A percentile compares a stretch with the other conserved stretches of the same genome.
These are phyloP conservation scores for Xenopus tropicalis DNA, from an alignment of 2,113 vertebrate genomes.

Conservation along the genomic window DNA sequence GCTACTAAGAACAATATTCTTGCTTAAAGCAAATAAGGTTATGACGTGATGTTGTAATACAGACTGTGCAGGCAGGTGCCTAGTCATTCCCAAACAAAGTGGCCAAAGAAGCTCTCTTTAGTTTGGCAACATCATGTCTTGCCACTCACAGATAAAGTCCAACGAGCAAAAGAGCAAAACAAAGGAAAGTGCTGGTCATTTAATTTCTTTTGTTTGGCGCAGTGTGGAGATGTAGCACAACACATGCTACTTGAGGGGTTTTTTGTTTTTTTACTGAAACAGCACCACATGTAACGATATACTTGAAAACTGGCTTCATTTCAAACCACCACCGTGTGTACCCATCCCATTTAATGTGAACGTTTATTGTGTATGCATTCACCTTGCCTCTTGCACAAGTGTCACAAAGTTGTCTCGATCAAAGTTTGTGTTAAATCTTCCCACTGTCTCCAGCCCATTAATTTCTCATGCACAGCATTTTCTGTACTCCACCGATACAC, in stretches of 20 bases:
- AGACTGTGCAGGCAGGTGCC: constrained; percentile 58
- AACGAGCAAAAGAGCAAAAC: constrained; percentile 50
- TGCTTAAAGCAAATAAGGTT: constrained; percentile 52
- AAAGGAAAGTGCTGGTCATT: constrained; percentile 75
- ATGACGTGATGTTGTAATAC: constrained; percentile 50
- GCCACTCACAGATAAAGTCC: constrained; percentile 53
- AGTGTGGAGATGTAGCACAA: constrained; percentile 65
- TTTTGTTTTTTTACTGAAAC: constrained; percentile 36
- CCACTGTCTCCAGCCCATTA: constrained; percentile 66
- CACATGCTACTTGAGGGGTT: constrained; percentile 54
- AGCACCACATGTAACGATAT: constrained; percentile 69
- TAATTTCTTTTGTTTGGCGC: constrained; percentile 70
- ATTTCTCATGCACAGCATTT: constrained; percentile 62
- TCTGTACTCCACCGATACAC: constrained; percentile 57
- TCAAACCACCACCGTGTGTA: constrained; percentile 83
- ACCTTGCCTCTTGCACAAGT: constrained; percentile 81
- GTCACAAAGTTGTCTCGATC: constrained; percentile 65
- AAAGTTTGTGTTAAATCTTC: constrained; percentile 63
- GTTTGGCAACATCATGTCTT: constrained; percentile 68
- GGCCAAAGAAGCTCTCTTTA: constrained; percentile 84
- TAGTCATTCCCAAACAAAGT: constrained; percentile 69
- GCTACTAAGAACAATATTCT: constrained; percentile 72
- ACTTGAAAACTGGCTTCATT: constrained; percentile 93
- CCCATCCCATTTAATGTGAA: constrained; percentile 98
- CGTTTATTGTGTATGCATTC: constrained; percentile 77